Percentiles rank a stretch among this genome's conserved stretches.
Conservation (phyloP, 1,140 invertebrate species). For the Marisa cornuarietis region DNA sequence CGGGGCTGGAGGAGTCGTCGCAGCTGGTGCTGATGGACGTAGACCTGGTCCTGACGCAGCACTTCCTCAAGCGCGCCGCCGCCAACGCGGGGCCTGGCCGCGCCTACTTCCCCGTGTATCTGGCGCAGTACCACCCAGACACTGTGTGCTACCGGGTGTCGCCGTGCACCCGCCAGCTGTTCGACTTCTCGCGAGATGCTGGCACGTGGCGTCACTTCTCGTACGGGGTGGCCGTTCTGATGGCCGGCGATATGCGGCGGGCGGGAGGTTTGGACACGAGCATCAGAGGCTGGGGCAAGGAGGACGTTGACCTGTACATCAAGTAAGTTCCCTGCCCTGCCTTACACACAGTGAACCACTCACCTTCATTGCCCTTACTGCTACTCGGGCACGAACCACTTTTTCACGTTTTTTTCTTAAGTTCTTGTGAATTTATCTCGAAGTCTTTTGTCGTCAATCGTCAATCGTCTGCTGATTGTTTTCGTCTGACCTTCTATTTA, state of each 20-base stretch:
- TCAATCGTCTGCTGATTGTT: neutral
- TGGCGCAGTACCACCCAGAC: conserved; percentile 83
- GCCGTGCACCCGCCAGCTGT: conserved; percentile 30
- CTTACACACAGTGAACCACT: too few species aligned
- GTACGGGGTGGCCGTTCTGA: conserved; percentile 90
- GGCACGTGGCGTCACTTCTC: conserved; percentile 94
- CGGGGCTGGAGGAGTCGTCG: neutral
- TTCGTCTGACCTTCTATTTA: neutral
- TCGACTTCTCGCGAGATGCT: conserved; percentile 70
- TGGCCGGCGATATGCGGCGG: conserved; percentile 81
- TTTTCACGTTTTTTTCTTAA: neutral
- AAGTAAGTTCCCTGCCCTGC: conserved; percentile 67
- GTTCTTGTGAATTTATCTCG: neutral
- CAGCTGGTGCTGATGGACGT: conserved; percentile 16
- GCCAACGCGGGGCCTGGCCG: neutral
- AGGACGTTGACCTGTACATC: conserved; percentile 77
- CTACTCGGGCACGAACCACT: neutral
- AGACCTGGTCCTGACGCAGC: conserved; percentile 8
- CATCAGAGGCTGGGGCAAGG: conserved; percentile 72
- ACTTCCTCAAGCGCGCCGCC: conserved; percentile 8
- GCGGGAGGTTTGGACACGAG: conserved; percentile 86
- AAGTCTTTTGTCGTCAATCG: neutral
- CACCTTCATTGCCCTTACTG: neutral
- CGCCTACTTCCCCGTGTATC: conserved; percentile 95
- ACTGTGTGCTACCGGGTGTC: conserved; percentile 63